Percentiles rank a stretch among this genome's conserved stretches.
Conservation (phyloP, 2,888 invertebrate species). For the Acleris cristana region DNA sequence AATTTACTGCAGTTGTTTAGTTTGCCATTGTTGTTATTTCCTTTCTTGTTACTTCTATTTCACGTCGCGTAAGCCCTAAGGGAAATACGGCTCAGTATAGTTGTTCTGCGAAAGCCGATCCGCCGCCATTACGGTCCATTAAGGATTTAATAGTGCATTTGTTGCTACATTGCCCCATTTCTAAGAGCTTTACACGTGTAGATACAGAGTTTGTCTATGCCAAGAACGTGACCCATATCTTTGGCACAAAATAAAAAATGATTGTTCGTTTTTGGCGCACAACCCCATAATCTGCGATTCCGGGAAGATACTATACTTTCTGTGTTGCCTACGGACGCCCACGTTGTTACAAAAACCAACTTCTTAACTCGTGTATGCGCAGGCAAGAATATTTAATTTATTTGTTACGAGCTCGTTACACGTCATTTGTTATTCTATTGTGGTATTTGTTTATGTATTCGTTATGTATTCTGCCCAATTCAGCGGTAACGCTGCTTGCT, state of each 20-base stretch:
- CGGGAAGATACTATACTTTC: not conserved
- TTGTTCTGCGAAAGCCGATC: slow-evolving; percentile 1
- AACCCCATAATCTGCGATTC: not conserved
- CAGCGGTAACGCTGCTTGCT: slow-evolving; percentile 40
- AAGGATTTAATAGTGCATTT: slow-evolving; percentile 18
- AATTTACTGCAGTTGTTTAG: too few species aligned
- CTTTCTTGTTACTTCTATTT: slow-evolving; percentile 13
- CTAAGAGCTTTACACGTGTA: slow-evolving; percentile 16
- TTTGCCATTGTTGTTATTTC: not conserved
- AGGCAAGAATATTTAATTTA: slow-evolving; percentile 28
- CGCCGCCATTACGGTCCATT: slow-evolving; percentile 16
- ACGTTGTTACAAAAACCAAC: slow-evolving; percentile 5
- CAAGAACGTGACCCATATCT: not conserved
- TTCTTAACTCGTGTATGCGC: not conserved
- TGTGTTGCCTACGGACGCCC: slow-evolving; percentile 5
- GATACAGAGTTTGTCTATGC: not conserved
- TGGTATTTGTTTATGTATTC: slow-evolving; percentile 42
- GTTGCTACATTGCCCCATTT: slow-evolving; percentile 16
- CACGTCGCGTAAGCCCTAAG: not conserved
- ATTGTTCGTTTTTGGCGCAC: slow-evolving; percentile 9
- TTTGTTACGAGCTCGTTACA: slow-evolving; percentile 26
- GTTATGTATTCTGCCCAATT: slow-evolving; percentile 50
- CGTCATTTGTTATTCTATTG: slow-evolving; percentile 15
- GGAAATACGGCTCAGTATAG: not conserved
- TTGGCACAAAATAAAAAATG: slow-evolving; percentile 12